A percentile compares a stretch with the other conserved stretches of the same genome.
These are phyloP conservation scores for Oscheius sp. DNA, from an alignment of 1,140 invertebrate genomes.

Conservation along the genomic window DNA sequence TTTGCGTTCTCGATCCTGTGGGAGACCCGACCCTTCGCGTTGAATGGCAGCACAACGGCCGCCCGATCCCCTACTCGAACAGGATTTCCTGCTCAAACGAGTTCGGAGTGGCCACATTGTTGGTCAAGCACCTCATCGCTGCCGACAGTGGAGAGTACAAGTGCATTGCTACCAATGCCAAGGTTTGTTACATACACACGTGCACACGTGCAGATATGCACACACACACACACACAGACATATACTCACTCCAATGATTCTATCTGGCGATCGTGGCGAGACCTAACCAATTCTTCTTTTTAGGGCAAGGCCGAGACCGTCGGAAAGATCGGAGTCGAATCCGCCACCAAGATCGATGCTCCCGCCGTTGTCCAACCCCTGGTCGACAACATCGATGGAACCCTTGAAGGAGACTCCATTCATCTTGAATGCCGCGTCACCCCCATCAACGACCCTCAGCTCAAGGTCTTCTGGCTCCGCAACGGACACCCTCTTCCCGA, in stretches of 20 bases:
- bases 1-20: conserved; percentile 87
- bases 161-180: conserved; percentile 74
- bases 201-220: too few species aligned
- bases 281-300: too few species aligned
- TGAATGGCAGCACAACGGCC: conserved; percentile 90
- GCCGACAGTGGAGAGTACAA: conserved; percentile 91
- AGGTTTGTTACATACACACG: too few species aligned
- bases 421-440: conserved; percentile 92
- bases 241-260: too few species aligned
- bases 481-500: conserved; percentile 65
- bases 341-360: conserved; percentile 48
- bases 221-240: too few species aligned
- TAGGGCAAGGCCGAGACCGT: conserved; percentile 47
- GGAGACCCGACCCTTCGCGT: conserved; percentile 89
- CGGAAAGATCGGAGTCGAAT: conserved; percentile 51
- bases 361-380: conserved; percentile 67
- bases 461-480: conserved; percentile 92
- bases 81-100: conserved; percentile 93
- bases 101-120: conserved; percentile 88
- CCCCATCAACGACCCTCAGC: conserved; percentile 89
- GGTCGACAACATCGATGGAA: conserved; percentile 72
- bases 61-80: conserved; percentile 75
- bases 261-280: too few species aligned
- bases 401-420: conserved; percentile 80
- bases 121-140: conserved; percentile 89